Evolutionary conservation across 2,113 vertebrate genomes (phyloP).

Genomic region (Epinephelus fuscoguttatus): DNA sequence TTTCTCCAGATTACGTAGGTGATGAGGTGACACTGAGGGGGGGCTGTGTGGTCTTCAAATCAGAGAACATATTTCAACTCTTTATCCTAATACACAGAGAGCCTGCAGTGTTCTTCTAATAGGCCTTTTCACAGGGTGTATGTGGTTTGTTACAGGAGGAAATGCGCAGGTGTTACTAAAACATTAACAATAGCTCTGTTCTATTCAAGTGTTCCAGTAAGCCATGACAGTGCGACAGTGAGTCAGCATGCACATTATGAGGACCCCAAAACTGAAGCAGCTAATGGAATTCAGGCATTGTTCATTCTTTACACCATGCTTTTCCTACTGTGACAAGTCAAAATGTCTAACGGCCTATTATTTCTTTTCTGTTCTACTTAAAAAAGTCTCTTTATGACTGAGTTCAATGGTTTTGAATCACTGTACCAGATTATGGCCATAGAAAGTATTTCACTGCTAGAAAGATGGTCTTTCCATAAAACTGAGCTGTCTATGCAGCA

Average conservation of each 20-base stretch:
- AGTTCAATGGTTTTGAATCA: background rate
- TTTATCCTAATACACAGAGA: background rate
- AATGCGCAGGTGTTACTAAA: background rate
- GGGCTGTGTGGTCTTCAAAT: slow-evolving; percentile 44
- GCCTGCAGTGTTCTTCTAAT: background rate
- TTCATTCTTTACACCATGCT: background rate
- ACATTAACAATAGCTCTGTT: background rate
- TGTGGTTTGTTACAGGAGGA: background rate
- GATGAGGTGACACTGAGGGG: slow-evolving; percentile 32
- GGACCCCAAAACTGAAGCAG: background rate
- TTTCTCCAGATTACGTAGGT: slow-evolving; percentile 64
- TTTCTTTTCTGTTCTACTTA: background rate
- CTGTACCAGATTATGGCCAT: too few species aligned
- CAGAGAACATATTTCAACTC: slow-evolving; percentile 14
- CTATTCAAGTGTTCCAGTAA: background rate
- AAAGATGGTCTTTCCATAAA: too few species aligned
- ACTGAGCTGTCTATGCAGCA: too few species aligned
- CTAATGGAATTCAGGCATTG: background rate
- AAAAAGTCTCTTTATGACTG: background rate
- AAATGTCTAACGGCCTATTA: background rate
- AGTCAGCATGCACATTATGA: background rate
- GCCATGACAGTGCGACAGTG: background rate
- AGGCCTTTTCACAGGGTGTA: background rate
- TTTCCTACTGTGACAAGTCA: background rate
- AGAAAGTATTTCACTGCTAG: too few species aligned